Evolutionary conservation across 2,888 invertebrate genomes (phyloP).

Genomic region (Selenia dentaria): DNA sequence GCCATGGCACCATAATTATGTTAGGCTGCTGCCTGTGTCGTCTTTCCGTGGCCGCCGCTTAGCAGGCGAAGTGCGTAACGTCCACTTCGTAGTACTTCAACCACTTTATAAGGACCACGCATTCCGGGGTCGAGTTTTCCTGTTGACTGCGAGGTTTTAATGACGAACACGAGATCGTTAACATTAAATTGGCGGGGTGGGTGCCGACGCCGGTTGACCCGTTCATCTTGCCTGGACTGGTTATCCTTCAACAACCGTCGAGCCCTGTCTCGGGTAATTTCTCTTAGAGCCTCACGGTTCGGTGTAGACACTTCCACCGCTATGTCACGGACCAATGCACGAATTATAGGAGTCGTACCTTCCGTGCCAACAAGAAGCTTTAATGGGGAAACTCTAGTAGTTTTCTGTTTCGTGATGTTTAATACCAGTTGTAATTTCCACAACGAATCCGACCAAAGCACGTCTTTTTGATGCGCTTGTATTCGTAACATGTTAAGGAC

Average conservation of each 20-base stretch:
- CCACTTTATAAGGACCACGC: too few species aligned
- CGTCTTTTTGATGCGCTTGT: neutral
- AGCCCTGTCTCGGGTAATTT: neutral
- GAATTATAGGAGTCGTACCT: neutral
- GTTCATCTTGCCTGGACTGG: neutral
- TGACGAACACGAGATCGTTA: slow-evolving; percentile 28
- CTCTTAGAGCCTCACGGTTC: neutral
- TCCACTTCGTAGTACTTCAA: too few species aligned
- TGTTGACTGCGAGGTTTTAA: too few species aligned
- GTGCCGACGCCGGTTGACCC: neutral
- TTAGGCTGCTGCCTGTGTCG: too few species aligned
- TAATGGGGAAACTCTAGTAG: neutral
- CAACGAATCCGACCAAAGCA: neutral
- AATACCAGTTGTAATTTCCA: neutral
- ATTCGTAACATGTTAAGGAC: slow-evolving; percentile 28
- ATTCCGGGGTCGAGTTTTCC: too few species aligned
- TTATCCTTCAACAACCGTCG: neutral
- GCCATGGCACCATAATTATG: too few species aligned
- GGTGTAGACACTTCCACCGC: neutral
- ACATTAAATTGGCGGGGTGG: slow-evolving; percentile 4
- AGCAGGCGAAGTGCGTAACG: too few species aligned
- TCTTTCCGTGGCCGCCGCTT: too few species aligned
- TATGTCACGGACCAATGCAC: neutral
- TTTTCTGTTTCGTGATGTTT: neutral
- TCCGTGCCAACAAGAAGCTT: neutral